These are phyloP conservation scores for Stegastes partitus DNA, from an alignment of 2,113 vertebrate genomes.

Conservation along the genomic window DNA sequence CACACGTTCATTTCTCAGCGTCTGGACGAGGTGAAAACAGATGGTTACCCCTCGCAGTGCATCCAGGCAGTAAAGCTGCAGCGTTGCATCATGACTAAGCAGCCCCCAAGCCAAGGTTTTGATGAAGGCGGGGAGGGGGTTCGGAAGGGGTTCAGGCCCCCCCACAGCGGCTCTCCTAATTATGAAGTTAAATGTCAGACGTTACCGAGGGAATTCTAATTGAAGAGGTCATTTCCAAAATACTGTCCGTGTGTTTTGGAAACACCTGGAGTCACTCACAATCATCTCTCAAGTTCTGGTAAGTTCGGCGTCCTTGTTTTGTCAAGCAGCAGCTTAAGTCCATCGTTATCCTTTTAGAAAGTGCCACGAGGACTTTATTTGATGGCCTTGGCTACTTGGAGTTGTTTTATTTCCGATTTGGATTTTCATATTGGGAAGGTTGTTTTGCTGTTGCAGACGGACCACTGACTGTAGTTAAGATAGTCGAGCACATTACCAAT, in stretches of 20 bases:
- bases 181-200: slow-evolving; percentile 57
- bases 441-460: too few relatives aligned
- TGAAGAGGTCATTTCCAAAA: slow-evolving; percentile 48
- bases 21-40: slow-evolving; percentile 65
- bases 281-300: background rate
- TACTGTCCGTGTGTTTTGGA: slow-evolving; percentile 60
- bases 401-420: background rate
- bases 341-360: slow-evolving; percentile 5
- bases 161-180: slow-evolving; percentile 48
- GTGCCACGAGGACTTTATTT: slow-evolving; percentile 24
- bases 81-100: slow-evolving; percentile 59
- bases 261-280: slow-evolving; percentile 42
- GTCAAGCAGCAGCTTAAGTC: slow-evolving; percentile 21
- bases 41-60: slow-evolving; percentile 58
- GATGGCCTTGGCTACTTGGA: background rate
- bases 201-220: slow-evolving; percentile 39
- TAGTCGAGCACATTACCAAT: too few relatives aligned
- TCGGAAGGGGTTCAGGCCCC: background rate
- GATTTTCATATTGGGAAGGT: too few relatives aligned
- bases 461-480: too few relatives aligned
- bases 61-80: slow-evolving; percentile 25
- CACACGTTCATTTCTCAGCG: slow-evolving; percentile 41
- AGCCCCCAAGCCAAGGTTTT: slow-evolving; percentile 12
- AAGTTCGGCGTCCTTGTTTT: slow-evolving; percentile 11
- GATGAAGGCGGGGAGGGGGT: background rate